Percentiles rank a stretch among this genome's conserved stretches.
phyloP scores from a whole-genome alignment of 1,140 invertebrate genomes.

The Scaptomyza graminum region DNA sequence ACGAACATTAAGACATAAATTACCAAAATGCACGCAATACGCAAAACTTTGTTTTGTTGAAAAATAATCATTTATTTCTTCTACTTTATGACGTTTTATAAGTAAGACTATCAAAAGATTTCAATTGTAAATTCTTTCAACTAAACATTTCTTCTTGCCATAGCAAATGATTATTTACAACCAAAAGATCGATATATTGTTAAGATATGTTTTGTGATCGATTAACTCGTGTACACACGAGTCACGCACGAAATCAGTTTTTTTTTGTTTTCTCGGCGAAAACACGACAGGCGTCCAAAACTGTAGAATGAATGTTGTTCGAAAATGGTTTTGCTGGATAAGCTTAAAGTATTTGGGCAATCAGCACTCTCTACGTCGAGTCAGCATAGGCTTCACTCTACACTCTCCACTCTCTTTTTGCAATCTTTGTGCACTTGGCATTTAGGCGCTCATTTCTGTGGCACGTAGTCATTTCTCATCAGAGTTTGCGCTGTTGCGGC shows the following conservation, averaged over 20 bases:
- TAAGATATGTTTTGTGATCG: not conserved
- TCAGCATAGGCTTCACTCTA: not conserved
- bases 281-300: slow-evolving; percentile 9
- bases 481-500: slow-evolving; percentile 32
- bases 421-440: slow-evolving; percentile 1
- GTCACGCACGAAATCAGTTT: not conserved
- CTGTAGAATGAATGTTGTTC: slow-evolving; percentile 23
- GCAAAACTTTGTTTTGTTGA: not conserved
- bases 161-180: not conserved
- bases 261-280: too few relatives aligned
- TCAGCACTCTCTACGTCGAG: slow-evolving; percentile 3
- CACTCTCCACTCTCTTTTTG: slow-evolving; percentile 6
- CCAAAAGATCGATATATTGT: not conserved
- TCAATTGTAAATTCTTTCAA: not conserved
- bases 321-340: slow-evolving; percentile 22
- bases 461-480: slow-evolving; percentile 31
- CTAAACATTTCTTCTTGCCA: not conserved
- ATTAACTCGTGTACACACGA: not conserved
- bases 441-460: slow-evolving; percentile 14
- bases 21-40: not conserved
- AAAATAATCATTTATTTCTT: not conserved
- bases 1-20: slow-evolving; percentile 1
- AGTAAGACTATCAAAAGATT: too few relatives aligned
- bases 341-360: slow-evolving; percentile 29
- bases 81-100: too few relatives aligned